Evolutionary conservation across 2,888 invertebrate species (phyloP).

Genomic region (Eilema depressum): DNA sequence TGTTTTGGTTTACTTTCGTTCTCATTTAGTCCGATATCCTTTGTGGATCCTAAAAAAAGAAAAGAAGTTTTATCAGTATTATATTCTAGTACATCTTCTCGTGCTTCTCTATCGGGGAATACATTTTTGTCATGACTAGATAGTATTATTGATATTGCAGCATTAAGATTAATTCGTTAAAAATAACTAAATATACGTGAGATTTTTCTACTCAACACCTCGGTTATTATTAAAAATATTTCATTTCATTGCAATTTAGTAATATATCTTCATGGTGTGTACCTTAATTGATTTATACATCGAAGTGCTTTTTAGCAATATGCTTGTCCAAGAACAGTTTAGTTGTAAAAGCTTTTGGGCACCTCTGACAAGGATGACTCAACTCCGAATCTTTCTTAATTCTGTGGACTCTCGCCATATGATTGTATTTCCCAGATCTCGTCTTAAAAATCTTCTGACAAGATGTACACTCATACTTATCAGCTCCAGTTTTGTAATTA

Average conservation of each 20-base stretch:
- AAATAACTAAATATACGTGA: not conserved
- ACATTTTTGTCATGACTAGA: constrained; percentile 8
- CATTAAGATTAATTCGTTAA: not conserved
- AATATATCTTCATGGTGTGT: constrained; percentile 5
- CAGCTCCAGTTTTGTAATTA: constrained; percentile 77
- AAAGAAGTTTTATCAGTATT: constrained; percentile 80
- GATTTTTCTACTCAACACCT: not conserved
- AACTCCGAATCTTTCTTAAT: constrained; percentile 78
- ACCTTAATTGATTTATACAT: constrained; percentile 55
- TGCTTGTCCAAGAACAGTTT: constrained; percentile 86
- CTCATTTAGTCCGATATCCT: constrained; percentile 72
- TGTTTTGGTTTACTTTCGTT: constrained; percentile 81
- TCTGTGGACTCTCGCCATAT: constrained; percentile 79
- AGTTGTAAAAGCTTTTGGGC: constrained; percentile 84
- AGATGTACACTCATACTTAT: constrained; percentile 77
- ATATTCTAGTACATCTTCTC: constrained; percentile 59
- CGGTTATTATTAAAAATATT: not conserved
- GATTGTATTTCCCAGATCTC: constrained; percentile 81
- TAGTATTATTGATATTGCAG: not conserved
- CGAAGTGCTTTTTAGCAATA: constrained; percentile 84
- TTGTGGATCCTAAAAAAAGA: constrained; percentile 82
- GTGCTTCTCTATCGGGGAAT: constrained; percentile 19
- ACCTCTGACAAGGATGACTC: constrained; percentile 82
- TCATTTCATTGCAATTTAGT: not conserved
- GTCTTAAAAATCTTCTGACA: constrained; percentile 81